Evolutionary conservation across 2,888 invertebrate genomes (phyloP).

Genomic region (Helobdella robusta): DNA sequence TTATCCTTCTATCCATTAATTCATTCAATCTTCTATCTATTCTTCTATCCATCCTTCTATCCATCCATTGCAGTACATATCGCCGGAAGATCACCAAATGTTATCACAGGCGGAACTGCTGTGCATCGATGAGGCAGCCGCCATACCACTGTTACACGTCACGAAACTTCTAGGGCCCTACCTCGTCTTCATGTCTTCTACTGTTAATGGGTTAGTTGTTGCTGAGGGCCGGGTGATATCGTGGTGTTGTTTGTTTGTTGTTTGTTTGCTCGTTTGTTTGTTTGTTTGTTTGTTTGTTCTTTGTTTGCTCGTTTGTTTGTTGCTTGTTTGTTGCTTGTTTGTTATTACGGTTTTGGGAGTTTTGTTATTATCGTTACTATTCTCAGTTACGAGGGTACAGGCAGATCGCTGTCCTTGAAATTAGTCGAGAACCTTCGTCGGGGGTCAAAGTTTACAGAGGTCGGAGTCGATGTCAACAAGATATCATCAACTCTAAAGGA

Average conservation of each 20-base stretch:
- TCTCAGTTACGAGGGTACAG: conserved; percentile 82
- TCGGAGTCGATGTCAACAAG: conserved; percentile 1
- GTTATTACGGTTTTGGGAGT: neutral
- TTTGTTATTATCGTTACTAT: neutral
- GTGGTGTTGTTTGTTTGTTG: too few species aligned
- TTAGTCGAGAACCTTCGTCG: conserved; percentile 55
- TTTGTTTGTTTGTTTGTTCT: too few species aligned
- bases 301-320: too few species aligned
- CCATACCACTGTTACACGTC: conserved; percentile 87
- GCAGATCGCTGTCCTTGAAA: conserved; percentile 86
- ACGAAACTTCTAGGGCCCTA: conserved; percentile 80
- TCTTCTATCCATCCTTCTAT: too few species aligned
- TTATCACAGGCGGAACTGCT: conserved; percentile 86
- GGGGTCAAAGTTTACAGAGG: neutral
- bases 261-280: too few species aligned
- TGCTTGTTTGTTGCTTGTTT: too few species aligned
- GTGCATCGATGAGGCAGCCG: conserved; percentile 96
- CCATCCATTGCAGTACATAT: conserved; percentile 91
- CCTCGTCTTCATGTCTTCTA: conserved; percentile 86
- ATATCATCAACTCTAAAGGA: neutral
- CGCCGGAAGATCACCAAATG: conserved; percentile 77
- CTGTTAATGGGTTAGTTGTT: conserved; percentile 68
- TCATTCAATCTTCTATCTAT: too few species aligned
- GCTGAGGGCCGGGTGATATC: neutral
- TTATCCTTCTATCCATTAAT: too few species aligned